phyloP scores from a whole-genome alignment of 2,113 vertebrate species.

The Lathamus discolor region DNA sequence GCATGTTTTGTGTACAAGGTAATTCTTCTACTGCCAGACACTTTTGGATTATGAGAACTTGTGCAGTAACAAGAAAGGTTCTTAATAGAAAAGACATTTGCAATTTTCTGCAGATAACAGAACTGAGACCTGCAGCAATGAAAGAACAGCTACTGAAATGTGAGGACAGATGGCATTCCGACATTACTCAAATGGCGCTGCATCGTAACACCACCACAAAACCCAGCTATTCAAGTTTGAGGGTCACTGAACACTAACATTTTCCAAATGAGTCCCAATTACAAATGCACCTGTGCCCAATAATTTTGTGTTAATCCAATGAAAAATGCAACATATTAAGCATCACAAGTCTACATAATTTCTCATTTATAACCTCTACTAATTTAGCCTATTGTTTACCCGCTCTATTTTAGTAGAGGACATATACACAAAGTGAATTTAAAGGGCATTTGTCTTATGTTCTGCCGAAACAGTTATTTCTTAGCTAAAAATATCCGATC shows the following conservation, averaged over 20 bases:
- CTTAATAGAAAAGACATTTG: background rate
- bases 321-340: background rate
- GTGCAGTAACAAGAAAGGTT: background rate
- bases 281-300: background rate
- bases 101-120: background rate
- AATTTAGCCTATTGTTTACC: background rate
- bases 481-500: background rate
- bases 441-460: background rate
- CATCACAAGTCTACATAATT: background rate
- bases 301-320: conserved; percentile 1
- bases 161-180: background rate
- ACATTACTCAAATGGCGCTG: background rate
- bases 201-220: background rate
- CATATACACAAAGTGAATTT: background rate
- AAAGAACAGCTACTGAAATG: background rate
- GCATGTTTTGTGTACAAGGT: accelerated
- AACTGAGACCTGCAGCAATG: background rate
- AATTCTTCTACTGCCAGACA: background rate
- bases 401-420: background rate
- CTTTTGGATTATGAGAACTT: background rate
- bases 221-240: background rate
- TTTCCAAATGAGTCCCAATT: conserved; percentile 30
- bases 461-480: background rate
- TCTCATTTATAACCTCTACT: background rate
- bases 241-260: background rate